Conservation (phyloP, 2,888 invertebrate genomes). For the Acleris sparsana region DNA sequence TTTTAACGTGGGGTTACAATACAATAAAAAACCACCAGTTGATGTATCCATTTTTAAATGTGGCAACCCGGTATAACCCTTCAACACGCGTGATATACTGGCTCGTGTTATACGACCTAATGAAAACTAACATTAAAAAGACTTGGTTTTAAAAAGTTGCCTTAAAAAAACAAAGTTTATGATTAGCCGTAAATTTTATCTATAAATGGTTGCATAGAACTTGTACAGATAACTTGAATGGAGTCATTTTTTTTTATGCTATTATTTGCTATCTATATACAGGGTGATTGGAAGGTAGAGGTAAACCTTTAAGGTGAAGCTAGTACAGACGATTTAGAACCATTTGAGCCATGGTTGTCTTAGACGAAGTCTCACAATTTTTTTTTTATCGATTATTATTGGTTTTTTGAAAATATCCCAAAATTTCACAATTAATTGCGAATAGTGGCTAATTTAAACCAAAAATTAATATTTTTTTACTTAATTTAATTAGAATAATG, state of each 20-base stretch:
- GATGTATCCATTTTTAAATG: conserved; percentile 73
- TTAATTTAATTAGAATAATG: too few species aligned
- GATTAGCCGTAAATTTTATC: conserved; percentile 50
- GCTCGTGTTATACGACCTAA: conserved; percentile 62
- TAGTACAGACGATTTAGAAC: too few species aligned
- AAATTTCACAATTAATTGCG: too few species aligned
- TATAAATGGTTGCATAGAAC: conserved; percentile 23
- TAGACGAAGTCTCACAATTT: too few species aligned
- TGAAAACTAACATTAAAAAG: conserved; percentile 64
- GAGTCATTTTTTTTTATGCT: background rate
- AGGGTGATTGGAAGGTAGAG: too few species aligned
- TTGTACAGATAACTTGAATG: background rate
- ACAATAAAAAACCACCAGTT: conserved; percentile 66
- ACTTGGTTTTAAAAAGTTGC: conserved; percentile 49
- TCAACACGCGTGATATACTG: conserved; percentile 61
- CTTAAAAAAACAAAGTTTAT: conserved; percentile 54
- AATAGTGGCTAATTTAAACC: too few species aligned
- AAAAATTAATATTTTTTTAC: too few species aligned
- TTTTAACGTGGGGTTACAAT: conserved; percentile 57
- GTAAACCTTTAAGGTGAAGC: too few species aligned
- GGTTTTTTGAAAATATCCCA: too few species aligned
- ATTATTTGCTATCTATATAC: background rate
- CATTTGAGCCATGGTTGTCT: too few species aligned
- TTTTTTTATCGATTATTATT: too few species aligned
- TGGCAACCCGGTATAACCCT: conserved; percentile 62